Conservation (phyloP, 2,113 vertebrate species). For the Epinephelus fuscoguttatus region DNA sequence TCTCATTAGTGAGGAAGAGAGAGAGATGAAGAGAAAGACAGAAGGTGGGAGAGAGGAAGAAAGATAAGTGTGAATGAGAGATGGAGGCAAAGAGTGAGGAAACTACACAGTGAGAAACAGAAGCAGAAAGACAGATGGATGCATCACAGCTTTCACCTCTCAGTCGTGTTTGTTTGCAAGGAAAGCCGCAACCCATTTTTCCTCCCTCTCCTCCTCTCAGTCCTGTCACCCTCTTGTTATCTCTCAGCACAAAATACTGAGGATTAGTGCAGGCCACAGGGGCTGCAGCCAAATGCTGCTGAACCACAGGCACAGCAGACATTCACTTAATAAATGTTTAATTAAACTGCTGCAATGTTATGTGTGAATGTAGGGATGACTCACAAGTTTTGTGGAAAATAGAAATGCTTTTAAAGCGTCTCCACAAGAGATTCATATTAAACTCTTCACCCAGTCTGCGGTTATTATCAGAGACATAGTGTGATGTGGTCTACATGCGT, state of each 20-base stretch:
- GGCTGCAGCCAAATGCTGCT: constrained; percentile 52
- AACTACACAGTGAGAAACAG: constrained; percentile 13
- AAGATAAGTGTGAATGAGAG: constrained; percentile 22
- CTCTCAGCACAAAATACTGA: constrained; percentile 61
- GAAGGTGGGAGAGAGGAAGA: constrained; percentile 32
- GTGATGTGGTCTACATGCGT: not conserved
- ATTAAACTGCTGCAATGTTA: constrained; percentile 46
- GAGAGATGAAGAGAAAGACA: constrained; percentile 46
- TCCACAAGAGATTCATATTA: not conserved
- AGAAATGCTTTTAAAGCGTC: constrained; percentile 1
- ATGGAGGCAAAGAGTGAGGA: constrained; percentile 9
- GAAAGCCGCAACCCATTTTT: constrained; percentile 46
- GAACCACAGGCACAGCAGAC: constrained; percentile 51
- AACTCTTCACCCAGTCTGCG: constrained; percentile 7
- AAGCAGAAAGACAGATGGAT: constrained; percentile 47
- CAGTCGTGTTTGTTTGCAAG: constrained; percentile 59
- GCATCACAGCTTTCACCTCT: constrained; percentile 48
- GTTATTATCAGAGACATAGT: constrained; percentile 4
- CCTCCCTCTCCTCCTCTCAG: constrained; percentile 33
- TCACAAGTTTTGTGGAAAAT: constrained; percentile 15
- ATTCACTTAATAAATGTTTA: constrained; percentile 58
- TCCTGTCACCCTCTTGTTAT: constrained; percentile 61
- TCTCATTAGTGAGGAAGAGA: constrained; percentile 76
- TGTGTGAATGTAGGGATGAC: not conserved
- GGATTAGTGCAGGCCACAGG: constrained; percentile 62